phyloP scores from a whole-genome alignment of 2,113 vertebrate species.

The Cochlearius cochlearius region DNA sequence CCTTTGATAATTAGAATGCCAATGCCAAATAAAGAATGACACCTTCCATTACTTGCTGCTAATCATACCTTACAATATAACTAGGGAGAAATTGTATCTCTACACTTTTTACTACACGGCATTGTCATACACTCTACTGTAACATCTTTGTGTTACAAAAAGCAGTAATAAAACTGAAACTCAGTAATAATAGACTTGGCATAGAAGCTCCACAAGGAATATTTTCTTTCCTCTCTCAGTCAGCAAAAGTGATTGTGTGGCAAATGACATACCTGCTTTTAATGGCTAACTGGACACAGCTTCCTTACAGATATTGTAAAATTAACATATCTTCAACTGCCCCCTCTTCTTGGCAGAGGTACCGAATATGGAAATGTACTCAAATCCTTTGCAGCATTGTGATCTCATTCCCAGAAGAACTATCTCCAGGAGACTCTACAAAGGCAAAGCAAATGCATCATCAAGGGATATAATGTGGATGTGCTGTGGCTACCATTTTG shows the following conservation, averaged over 20 bases:
- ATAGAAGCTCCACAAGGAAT: background rate
- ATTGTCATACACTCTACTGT: background rate
- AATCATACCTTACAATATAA: background rate
- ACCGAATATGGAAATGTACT: background rate
- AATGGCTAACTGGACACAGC: background rate
- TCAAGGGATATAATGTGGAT: background rate
- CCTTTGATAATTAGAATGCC: background rate
- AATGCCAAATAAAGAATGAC: background rate
- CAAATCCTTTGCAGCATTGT: background rate
- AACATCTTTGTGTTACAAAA: background rate
- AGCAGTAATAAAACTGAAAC: background rate
- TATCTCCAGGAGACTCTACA: background rate
- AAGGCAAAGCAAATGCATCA: background rate
- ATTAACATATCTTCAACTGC: background rate
- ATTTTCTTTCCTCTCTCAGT: background rate
- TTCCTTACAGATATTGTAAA: background rate
- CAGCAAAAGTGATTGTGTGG: background rate
- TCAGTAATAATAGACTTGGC: background rate
- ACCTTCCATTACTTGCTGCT: background rate
- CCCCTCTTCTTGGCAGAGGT: background rate
- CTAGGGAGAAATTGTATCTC: background rate
- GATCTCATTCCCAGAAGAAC: background rate
- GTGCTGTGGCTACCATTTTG: background rate
- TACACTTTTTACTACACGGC: background rate
- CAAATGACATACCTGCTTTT: background rate